These are phyloP conservation scores for Calliphora vicina DNA, from an alignment of 1,140 invertebrate species.

Conservation along the genomic window DNA sequence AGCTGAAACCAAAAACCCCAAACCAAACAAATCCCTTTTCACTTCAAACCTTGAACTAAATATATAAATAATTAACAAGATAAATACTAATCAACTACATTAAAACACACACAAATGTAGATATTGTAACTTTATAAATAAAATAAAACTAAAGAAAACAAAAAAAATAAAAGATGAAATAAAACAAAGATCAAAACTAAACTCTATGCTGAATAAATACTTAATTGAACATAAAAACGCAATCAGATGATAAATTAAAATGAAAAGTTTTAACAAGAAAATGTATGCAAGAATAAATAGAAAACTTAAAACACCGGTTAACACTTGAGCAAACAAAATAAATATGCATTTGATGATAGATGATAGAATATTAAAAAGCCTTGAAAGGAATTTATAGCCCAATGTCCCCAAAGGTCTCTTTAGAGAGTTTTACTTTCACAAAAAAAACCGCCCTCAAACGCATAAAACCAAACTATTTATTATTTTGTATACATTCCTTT, in stretches of 20 bases:
- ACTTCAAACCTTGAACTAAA: no score
- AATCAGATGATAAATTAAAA: background rate
- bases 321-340: no score
- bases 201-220: background rate
- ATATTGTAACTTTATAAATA: slow-evolving; percentile 30
- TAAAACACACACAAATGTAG: slow-evolving; percentile 10
- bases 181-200: background rate
- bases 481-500: no score
- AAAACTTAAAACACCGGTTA: no score
- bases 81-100: slow-evolving; percentile 1
- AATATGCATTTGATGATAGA: no score
- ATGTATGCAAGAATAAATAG: background rate
- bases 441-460: no score
- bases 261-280: background rate
- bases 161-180: background rate
- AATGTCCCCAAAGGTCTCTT: no score
- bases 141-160: background rate
- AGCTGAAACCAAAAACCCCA: background rate
- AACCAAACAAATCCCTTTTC: no score
- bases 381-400: no score
- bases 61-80: slow-evolving; percentile 36
- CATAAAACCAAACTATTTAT: no score
- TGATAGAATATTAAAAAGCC: no score
- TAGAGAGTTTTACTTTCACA: no score
- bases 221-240: background rate